These are phyloP conservation scores for Rhabdomys dilectus DNA, from an alignment of 2,113 vertebrate genomes.

Conservation along the genomic window DNA sequence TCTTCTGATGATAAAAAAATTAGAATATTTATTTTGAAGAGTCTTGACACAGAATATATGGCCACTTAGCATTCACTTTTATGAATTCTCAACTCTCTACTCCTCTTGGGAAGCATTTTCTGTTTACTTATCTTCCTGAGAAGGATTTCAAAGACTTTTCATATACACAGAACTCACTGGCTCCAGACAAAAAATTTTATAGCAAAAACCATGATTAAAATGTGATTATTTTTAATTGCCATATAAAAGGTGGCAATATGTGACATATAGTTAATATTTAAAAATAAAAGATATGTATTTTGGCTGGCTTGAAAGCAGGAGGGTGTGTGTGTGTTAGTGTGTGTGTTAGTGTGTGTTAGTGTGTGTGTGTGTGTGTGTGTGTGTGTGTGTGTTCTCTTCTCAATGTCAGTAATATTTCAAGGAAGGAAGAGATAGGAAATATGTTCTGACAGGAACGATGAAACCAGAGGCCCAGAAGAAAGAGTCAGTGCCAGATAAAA, in stretches of 20 bases:
- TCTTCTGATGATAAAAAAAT: neutral
- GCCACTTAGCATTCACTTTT: neutral
- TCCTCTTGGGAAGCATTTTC: neutral
- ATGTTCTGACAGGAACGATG: constrained; percentile 51
- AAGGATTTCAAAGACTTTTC: neutral
- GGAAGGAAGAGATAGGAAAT: constrained; percentile 11
- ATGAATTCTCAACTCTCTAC: neutral
- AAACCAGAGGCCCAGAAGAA: constrained; percentile 37
- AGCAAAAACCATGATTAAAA: neutral
- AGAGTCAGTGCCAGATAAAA: constrained; percentile 15
- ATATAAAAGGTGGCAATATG: neutral
- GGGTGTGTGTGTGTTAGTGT: too few relatives aligned
- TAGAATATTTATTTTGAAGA: neutral
- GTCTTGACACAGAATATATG: neutral
- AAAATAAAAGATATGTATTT: neutral
- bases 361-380: too few relatives aligned
- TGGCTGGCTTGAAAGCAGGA: neutral
- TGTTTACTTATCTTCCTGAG: neutral
- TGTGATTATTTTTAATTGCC: neutral
- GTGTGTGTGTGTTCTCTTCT: neutral
- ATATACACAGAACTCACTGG: neutral
- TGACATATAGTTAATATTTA: neutral
- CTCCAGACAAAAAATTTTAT: neutral
- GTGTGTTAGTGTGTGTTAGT: too few relatives aligned
- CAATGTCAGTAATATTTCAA: neutral